A percentile compares a stretch with the other conserved stretches of the same genome.
Evolutionary conservation across 35 echinoderm and acorn worm genomes (phyloP).

Genomic region (Strongylocentrotus purpuratus): DNA sequence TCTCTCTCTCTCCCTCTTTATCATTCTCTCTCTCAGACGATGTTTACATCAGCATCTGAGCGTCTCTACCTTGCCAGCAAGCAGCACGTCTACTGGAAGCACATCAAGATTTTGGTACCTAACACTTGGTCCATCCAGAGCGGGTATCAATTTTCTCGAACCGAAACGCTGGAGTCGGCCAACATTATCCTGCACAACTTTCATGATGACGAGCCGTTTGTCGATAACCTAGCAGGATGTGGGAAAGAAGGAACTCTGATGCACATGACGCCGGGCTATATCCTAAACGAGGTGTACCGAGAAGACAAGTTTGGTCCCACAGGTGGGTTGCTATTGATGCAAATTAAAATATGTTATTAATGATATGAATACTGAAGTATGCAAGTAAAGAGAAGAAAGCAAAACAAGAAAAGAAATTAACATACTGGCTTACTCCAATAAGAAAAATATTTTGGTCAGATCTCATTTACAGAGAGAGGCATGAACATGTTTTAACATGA

Average conservation of each 20-base stretch:
- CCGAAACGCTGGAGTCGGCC: constrained; percentile 30
- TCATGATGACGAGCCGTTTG: constrained; percentile 45
- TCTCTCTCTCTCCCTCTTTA: no score
- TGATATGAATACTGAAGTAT: neutral
- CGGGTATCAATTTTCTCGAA: neutral
- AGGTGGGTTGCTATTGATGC: neutral
- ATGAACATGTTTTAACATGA: neutral
- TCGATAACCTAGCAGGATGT: constrained; percentile 41
- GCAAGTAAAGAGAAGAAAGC: neutral
- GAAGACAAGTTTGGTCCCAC: constrained; percentile 34
- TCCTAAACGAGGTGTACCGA: constrained; percentile 3
- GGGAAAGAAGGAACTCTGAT: constrained; percentile 38
- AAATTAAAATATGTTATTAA: neutral
- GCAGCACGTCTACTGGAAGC: constrained; percentile 41
- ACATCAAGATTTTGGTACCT: constrained; percentile 56
- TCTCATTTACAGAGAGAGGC: neutral
- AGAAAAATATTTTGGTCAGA: neutral
- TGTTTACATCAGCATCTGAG: constrained; percentile 27
- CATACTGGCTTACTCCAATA: neutral
- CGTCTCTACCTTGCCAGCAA: constrained; percentile 47
- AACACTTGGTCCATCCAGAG: constrained; percentile 22
- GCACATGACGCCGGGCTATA: constrained; percentile 37
- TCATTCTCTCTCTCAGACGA: neutral
- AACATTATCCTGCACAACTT: constrained; percentile 43
- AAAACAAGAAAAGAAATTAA: neutral